phyloP scores from a whole-genome alignment of 2,113 vertebrate genomes.

The Ancistrus triradiatus region DNA sequence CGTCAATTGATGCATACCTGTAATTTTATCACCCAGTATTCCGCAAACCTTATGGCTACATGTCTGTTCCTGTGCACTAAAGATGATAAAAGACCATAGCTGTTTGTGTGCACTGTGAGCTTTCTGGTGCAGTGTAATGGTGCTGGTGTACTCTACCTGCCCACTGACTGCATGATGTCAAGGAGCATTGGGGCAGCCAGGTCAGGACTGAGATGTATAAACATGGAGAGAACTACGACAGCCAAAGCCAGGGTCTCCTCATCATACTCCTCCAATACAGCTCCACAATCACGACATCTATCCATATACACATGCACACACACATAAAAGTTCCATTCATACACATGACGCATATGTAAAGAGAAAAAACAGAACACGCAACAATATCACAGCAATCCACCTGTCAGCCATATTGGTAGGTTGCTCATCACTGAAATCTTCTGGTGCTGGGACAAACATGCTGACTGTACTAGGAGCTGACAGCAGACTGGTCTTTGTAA shows the following conservation, averaged over 20 bases:
- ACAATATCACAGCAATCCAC: conserved; percentile 57
- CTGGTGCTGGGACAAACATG: conserved; percentile 96
- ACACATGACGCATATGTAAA: background rate
- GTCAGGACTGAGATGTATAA: conserved; percentile 95
- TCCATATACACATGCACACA: background rate
- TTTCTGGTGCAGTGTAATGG: conserved; percentile 22
- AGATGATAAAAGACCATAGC: background rate
- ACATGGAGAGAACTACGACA: conserved; percentile 93
- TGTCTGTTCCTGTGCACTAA: no score
- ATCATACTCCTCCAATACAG: conserved; percentile 94
- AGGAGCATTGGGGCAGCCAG: conserved; percentile 90
- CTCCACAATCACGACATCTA: conserved; percentile 95
- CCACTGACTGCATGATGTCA: conserved; percentile 98
- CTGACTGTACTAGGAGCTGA: conserved; percentile 96
- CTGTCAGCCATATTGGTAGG: conserved; percentile 92
- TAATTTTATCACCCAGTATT: no score
- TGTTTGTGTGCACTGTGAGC: background rate
- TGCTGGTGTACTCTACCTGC: conserved; percentile 72
- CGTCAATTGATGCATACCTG: no score
- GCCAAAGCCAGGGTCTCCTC: conserved; percentile 93
- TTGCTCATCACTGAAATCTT: conserved; percentile 96
- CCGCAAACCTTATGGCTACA: no score
- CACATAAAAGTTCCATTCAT: background rate
- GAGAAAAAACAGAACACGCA: background rate
- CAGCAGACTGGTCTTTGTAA: conserved; percentile 91